Base-by-base conservation (phyloP, 2,113 vertebrate genomes). In the Poeciliopsis turrubarensis region DNA sequence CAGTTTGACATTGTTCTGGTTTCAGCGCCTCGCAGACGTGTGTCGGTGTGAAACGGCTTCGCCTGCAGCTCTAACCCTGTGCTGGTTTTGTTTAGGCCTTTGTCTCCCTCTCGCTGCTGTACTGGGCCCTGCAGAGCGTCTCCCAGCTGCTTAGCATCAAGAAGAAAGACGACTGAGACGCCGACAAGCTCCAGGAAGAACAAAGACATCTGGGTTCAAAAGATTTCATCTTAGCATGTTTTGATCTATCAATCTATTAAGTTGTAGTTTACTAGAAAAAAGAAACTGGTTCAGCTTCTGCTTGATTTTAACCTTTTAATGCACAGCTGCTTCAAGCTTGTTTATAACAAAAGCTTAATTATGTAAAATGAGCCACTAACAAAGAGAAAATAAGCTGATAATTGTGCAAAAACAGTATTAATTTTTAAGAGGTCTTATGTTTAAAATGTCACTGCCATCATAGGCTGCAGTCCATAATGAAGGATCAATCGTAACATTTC, bases 31-130 rank as follows among this genome's bases (percentile, higher is more conserved):
- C 0, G 0, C n/a, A 2, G 32, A 1, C 34, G 11, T 63, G 22
- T 25, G 66, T 79, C 41, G 51, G 34, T 57, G 57, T 64, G 11
- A 54, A 30, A 47, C 7, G 3, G 26, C 12, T 1, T 30, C 12
- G 30, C 61, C 2, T 75, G 51, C 77, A 61, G 70, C 10, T 47
- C 25, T 78, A 22, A 68, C 47, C 8, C 22, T 41, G 25, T 79
- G 17, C 82, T n/a, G 26, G 3, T 83, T 19, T 89, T 86, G 81
- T 82, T 87, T 73, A 98, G 97, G 92, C 95, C 65, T 93, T 97
- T 91, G 96, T 96, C 93, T 92, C 89, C 54, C 80, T 96, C 91
- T 95, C 92, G 19, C 77, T 94, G 91, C 93, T 95, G 70, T 96
- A 93, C 89, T 98, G 97, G 96, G 95, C 89, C 74, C 73, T 95